These are phyloP conservation scores for Corythornis cristatus DNA, from an alignment of 2,113 vertebrate genomes.

Conservation along the genomic window DNA sequence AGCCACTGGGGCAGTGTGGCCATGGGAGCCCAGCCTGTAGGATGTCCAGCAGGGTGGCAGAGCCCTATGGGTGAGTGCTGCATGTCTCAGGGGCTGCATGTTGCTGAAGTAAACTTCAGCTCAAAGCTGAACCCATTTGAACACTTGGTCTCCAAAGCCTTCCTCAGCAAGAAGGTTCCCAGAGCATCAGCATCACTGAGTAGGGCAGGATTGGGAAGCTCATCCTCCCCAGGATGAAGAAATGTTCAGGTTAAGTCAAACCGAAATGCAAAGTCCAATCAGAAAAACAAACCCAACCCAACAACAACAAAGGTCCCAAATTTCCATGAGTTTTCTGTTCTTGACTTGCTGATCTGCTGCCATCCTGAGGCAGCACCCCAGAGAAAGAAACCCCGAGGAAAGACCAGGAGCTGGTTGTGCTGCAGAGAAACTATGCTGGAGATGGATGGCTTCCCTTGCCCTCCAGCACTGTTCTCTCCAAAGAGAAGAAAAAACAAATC, in stretches of 20 bases:
- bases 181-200: not conserved
- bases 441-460: not conserved
- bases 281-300: not conserved
- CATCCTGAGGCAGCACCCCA: not conserved
- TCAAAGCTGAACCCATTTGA: rapidly evolving
- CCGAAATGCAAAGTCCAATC: not conserved
- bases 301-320: not conserved
- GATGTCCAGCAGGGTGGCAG: not conserved
- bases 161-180: not conserved
- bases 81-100: not conserved
- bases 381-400: not conserved
- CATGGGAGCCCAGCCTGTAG: rapidly evolving
- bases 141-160: not conserved
- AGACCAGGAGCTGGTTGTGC: rapidly evolving
- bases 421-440: not conserved
- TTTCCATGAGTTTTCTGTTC: not conserved
- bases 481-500: not conserved
- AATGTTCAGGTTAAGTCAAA: not conserved
- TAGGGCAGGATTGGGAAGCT: rapidly evolving
- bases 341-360: not conserved
- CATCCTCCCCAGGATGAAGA: not conserved
- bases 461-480: not conserved
- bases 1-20: rapidly evolving
- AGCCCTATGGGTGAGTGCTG: not conserved
- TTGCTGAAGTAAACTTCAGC: not conserved